Evolutionary conservation across 2,113 vertebrate genomes (phyloP).

Genomic region (Cathartes aura): DNA sequence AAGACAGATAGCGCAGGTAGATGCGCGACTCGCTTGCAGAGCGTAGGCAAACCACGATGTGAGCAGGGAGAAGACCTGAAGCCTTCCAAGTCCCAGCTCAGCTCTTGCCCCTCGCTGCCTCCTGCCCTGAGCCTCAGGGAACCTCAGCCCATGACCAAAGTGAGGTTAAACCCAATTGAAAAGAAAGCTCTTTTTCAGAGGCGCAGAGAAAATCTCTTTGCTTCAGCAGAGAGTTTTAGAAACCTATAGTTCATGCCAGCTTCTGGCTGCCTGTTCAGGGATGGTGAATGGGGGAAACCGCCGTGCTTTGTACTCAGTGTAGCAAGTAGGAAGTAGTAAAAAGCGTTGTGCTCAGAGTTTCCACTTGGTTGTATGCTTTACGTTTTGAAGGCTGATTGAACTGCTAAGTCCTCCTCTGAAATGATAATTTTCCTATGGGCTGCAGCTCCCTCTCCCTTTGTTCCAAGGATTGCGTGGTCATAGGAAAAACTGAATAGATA

Average conservation of each 20-base stretch:
- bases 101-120: neutral
- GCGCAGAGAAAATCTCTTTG: neutral
- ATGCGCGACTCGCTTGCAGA: fast-evolving
- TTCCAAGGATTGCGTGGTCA: neutral
- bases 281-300: neutral
- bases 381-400: neutral
- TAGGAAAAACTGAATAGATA: constrained; percentile 23
- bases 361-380: neutral
- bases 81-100: neutral
- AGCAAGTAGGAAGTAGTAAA: neutral
- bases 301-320: neutral
- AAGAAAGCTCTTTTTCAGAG: too few species aligned
- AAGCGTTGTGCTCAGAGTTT: neutral
- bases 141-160: neutral
- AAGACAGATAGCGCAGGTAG: fast-evolving
- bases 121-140: neutral
- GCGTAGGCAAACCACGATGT: neutral
- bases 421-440: neutral
- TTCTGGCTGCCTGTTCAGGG: neutral
- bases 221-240: neutral
- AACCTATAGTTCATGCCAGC: neutral
- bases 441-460: neutral
- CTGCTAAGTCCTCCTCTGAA: neutral
- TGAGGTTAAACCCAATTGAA: neutral
- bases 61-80: neutral